These are phyloP conservation scores for Oncorhynchus keta DNA, from an alignment of 2,113 vertebrate species.

Conservation along the genomic window DNA sequence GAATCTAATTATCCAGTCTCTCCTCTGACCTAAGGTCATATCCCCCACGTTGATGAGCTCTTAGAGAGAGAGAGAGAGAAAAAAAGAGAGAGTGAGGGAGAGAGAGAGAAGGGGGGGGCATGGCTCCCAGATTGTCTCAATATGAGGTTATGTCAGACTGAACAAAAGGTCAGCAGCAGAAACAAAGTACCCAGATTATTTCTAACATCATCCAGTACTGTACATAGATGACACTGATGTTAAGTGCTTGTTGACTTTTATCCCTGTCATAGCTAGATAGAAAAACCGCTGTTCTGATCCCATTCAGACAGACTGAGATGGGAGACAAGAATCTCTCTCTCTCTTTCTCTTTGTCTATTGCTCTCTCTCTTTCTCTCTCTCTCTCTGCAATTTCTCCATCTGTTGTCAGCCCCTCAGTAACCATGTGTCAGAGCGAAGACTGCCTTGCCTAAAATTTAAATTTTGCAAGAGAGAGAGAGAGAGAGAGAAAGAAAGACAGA, in stretches of 20 bases:
- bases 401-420: constrained; percentile 45
- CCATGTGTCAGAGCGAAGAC: constrained; percentile 30
- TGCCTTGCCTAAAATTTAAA: constrained; percentile 39
- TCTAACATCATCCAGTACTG: neutral
- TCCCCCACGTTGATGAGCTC: constrained; percentile 23
- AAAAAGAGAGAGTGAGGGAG: too few relatives aligned
- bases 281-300: too few relatives aligned
- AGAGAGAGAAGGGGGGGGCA: too few relatives aligned
- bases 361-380: neutral
- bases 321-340: neutral
- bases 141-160: too few relatives aligned
- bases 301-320: neutral
- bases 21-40: constrained; percentile 15
- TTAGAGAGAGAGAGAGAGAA: neutral
- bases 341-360: neutral
- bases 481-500: too few relatives aligned
- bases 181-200: too few relatives aligned
- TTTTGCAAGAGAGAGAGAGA: constrained; percentile 24
- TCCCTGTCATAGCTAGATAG: too few relatives aligned
- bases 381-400: constrained; percentile 20
- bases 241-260: neutral
- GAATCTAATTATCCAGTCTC: constrained; percentile 45
- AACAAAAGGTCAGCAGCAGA: too few relatives aligned
- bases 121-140: too few relatives aligned
- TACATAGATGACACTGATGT: neutral